These are phyloP conservation scores for Epistrophella euchroma DNA, from an alignment of 2,888 invertebrate species.

Conservation along the genomic window DNA sequence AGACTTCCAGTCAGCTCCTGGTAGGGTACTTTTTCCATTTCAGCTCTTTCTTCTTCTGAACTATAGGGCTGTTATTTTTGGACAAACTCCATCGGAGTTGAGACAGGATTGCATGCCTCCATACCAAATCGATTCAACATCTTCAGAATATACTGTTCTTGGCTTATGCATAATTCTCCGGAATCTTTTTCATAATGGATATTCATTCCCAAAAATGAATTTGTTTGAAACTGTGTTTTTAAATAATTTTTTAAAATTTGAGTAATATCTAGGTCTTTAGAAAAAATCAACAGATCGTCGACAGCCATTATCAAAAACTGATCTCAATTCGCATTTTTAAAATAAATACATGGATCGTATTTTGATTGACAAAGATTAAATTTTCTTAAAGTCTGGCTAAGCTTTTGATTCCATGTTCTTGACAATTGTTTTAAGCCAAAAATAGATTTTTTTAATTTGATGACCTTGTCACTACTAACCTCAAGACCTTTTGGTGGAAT, in stretches of 20 bases:
- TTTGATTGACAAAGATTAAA: too few relatives aligned
- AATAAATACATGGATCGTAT: too few relatives aligned
- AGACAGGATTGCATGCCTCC: neutral
- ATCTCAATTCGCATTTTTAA: neutral
- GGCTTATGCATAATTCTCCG: too few relatives aligned
- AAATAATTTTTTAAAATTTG: neutral
- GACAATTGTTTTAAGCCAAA: too few relatives aligned
- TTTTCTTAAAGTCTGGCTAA: too few relatives aligned
- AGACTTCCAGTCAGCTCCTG: neutral
- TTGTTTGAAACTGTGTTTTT: neutral
- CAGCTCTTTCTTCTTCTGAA: neutral
- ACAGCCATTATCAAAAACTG: neutral
- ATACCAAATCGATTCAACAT: neutral
- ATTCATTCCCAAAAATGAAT: too few relatives aligned
- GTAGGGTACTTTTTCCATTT: neutral
- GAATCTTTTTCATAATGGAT: too few relatives aligned
- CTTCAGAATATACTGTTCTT: too few relatives aligned
- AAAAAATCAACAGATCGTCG: neutral
- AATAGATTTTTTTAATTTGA: too few relatives aligned
- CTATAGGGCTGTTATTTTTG: neutral
- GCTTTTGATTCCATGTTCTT: too few relatives aligned
- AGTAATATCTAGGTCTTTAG: neutral
- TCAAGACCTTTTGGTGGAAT: too few relatives aligned
- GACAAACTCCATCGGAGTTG: neutral
- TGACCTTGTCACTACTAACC: too few relatives aligned